These are phyloP conservation scores for Heliconius eleuchia DNA, from an alignment of 1,140 invertebrate genomes.

Conservation along the genomic window DNA sequence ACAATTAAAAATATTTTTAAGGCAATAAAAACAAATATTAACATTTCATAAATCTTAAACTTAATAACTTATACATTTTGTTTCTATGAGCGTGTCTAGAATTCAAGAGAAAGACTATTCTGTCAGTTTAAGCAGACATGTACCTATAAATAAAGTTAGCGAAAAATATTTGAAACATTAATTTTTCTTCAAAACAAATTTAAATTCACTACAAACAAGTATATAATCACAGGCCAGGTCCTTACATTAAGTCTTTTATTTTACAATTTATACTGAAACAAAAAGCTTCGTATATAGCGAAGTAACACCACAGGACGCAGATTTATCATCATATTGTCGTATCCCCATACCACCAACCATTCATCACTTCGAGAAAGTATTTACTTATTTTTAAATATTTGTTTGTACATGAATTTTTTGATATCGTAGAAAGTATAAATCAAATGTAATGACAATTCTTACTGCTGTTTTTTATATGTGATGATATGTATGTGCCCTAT, in stretches of 20 bases:
- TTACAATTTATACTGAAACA: neutral
- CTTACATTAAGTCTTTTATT: neutral
- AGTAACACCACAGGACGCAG: neutral
- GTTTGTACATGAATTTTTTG: neutral
- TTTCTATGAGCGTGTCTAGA: too few species aligned
- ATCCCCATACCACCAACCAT: neutral
- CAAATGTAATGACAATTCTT: neutral
- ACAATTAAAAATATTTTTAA: too few species aligned
- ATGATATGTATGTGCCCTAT: neutral
- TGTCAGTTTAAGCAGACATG: too few species aligned
- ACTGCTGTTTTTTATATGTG: neutral
- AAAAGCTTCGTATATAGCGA: neutral
- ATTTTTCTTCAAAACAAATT: neutral
- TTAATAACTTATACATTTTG: too few species aligned
- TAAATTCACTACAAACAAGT: neutral
- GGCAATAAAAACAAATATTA: too few species aligned
- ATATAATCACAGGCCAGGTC: neutral
- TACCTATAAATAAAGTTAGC: too few species aligned
- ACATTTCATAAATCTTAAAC: too few species aligned
- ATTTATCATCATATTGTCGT: conserved; percentile 7
- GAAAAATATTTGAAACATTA: too few species aligned
- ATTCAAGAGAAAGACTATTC: too few species aligned
- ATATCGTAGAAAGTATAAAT: neutral
- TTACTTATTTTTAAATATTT: conserved; percentile 11
- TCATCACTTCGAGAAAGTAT: neutral